Conservation (phyloP, 2,797 vertebrate genomes). For the Pipistrellus pipistrellus region DNA sequence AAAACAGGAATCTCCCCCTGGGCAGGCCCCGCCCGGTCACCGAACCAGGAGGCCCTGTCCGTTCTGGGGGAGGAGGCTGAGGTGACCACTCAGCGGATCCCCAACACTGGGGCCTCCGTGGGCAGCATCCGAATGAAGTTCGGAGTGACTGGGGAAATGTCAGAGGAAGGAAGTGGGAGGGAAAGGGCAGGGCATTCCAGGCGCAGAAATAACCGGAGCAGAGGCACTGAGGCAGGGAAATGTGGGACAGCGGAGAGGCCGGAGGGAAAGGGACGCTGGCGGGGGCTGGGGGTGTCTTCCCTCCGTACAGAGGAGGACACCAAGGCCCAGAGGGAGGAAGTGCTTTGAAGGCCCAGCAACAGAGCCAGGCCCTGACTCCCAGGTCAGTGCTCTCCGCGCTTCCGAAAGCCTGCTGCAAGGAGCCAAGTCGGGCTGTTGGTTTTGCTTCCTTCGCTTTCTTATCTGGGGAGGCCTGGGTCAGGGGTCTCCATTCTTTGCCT, state of each 20-base stretch:
- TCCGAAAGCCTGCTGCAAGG: neutral
- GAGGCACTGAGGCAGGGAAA: constrained; percentile 1
- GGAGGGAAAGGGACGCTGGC: neutral
- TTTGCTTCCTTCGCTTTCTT: neutral
- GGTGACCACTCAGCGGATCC: neutral
- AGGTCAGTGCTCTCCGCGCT: neutral
- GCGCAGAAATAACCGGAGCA: neutral
- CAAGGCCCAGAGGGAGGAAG: neutral
- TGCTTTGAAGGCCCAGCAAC: neutral
- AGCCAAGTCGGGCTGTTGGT: neutral
- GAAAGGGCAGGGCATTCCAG: neutral
- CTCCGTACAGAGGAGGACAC: neutral
- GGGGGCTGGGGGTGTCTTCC: neutral
- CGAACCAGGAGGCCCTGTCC: neutral
- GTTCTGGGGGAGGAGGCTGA: neutral
- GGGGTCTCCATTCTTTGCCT: neutral
- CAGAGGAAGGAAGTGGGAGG: constrained; percentile 12
- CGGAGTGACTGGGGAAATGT: neutral
- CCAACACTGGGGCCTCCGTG: neutral
- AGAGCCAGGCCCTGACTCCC: constrained; percentile 13
- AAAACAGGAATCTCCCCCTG: neutral
- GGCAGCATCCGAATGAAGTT: neutral
- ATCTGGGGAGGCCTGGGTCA: neutral
- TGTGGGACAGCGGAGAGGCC: neutral
- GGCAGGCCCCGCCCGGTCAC: neutral